Evolutionary conservation across 2,888 invertebrate species (phyloP).

Genomic region (Leuctra nigra): DNA sequence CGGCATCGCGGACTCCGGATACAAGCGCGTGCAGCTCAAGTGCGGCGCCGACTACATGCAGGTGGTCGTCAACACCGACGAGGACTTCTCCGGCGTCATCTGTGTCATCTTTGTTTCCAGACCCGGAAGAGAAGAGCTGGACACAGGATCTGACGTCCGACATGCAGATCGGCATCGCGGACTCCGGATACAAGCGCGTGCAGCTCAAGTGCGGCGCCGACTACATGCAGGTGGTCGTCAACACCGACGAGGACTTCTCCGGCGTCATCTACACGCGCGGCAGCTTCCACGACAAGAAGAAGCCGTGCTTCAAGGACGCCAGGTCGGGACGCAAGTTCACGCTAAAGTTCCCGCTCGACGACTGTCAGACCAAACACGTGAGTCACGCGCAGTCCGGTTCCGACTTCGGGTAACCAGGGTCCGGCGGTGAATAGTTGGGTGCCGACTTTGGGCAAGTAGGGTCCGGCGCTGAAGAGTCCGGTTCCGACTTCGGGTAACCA

Average conservation of each 20-base stretch:
- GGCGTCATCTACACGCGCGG: constrained; percentile 58
- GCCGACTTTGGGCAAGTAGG: too few species aligned
- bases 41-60: constrained; percentile 52
- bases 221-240: constrained; percentile 45
- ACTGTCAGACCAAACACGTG: constrained; percentile 49
- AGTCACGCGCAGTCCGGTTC: constrained; percentile 14
- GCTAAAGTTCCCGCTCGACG: constrained; percentile 49
- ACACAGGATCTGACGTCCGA: constrained; percentile 48
- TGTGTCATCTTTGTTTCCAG: constrained; percentile 37
- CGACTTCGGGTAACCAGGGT: too few species aligned
- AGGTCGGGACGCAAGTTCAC: constrained; percentile 39
- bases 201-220: constrained; percentile 50
- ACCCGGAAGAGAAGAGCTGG: constrained; percentile 44
- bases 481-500: too few species aligned
- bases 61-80: constrained; percentile 43
- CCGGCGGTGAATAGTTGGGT: too few species aligned
- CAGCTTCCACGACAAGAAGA: constrained; percentile 49
- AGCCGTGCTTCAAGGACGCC: constrained; percentile 50
- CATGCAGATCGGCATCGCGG: constrained; percentile 50
- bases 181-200: constrained; percentile 50
- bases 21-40: constrained; percentile 49
- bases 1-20: constrained; percentile 49
- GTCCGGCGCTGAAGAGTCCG: too few species aligned
- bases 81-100: constrained; percentile 53
- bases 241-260: constrained; percentile 49